Evolutionary conservation across 2,113 vertebrate genomes (phyloP).

Genomic region (Podarcis raffonei): DNA sequence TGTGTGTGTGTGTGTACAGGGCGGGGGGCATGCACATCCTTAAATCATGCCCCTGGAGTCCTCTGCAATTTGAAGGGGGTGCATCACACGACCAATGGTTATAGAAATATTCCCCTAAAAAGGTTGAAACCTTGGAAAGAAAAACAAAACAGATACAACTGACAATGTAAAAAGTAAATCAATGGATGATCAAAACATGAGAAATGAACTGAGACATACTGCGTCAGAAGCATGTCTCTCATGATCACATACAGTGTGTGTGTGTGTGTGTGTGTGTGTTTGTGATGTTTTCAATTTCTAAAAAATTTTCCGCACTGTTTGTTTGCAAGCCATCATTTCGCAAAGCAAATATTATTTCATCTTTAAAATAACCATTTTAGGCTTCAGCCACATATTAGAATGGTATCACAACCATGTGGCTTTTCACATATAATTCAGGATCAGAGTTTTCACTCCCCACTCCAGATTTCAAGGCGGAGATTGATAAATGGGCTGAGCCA

Average conservation of each 20-base stretch:
- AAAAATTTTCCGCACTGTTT: not conserved
- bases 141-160: not conserved
- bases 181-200: not conserved
- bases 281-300: too few species aligned
- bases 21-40: not conserved
- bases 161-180: not conserved
- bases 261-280: not conserved
- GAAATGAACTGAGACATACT: not conserved
- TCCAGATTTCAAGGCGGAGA: conserved; percentile 26
- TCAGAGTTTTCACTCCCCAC: conserved; percentile 60
- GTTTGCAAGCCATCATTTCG: not conserved
- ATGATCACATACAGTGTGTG: not conserved
- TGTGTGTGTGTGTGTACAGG: not conserved
- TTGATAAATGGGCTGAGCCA: conserved; percentile 43
- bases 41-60: not conserved
- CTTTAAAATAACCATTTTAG: not conserved
- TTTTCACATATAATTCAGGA: conserved; percentile 16
- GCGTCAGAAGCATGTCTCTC: not conserved
- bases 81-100: too few species aligned
- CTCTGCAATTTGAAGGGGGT: not conserved
- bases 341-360: not conserved
- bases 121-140: not conserved
- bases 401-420: not conserved
- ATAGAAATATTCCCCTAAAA: not conserved
- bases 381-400: not conserved